Base-by-base conservation (phyloP, 2,888 invertebrate genomes). In the Eretmocerus hayati region DNA sequence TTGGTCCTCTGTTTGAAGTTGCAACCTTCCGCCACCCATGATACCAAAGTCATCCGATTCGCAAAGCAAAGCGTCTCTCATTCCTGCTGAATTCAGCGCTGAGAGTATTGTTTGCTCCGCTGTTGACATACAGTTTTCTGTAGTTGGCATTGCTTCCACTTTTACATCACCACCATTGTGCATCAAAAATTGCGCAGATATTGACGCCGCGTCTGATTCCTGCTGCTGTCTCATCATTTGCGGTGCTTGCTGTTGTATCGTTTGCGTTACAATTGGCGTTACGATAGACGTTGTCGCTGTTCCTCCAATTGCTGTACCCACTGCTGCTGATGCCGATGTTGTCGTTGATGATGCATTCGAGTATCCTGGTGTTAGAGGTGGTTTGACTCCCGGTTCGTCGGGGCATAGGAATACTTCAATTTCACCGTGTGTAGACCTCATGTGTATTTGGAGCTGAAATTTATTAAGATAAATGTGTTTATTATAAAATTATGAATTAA, bases 391-490 rank as follows among this genome's bases (percentile, higher is more conserved):
- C 40, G 64, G 62, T 56, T 71, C 69, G 44, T 94, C 92, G 41
- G 92, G 93, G 77, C 93, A 94, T 56, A 95, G 80, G 77, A 88
- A 94, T 51, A 95, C 95, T 75, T 94, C 93, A 59, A 95, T 94
- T 72, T 93, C 91, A 48, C 91, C 93, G 58, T 84, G 83, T 62
- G 85, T 82, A 60, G 92, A 90, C 74, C 90, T 90, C 74, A 95
- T 81, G 74, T 90, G 87, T 71, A 95, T 92, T 77, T 87, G 84
- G 59, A 84, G 78, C 84, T 84, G 52, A 16, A 59, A 63, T 13
- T 33, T 2, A 13, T 35, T 20, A 15, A 32, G 42, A 18, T 22
- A 20, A 21, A 9, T 9, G 15, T 4, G 26, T 15, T 13, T 33
- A 15, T n/a, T 33, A 19, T 19, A 43, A 43, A 26, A 39, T 13